Conservation (phyloP, 1,140 invertebrate genomes). For the Wasmannia auropunctata region DNA sequence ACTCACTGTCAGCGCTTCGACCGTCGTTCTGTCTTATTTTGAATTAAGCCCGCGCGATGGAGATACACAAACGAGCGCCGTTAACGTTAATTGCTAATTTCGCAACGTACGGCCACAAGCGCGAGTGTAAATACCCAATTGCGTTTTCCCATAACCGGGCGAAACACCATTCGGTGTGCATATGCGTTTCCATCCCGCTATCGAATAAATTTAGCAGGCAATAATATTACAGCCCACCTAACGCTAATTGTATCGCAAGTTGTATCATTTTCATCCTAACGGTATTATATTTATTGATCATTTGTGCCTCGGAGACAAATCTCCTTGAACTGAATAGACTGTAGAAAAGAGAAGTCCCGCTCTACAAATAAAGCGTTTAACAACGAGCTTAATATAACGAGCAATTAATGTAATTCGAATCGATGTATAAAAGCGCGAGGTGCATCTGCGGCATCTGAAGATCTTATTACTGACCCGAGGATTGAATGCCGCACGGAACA, state of each 20-base stretch:
- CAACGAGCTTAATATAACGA: too few relatives aligned
- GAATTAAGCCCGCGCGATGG: conserved; percentile 38
- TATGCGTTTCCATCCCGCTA: background rate
- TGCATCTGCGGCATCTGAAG: background rate
- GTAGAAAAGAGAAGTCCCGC: background rate
- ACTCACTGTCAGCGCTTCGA: conserved; percentile 53
- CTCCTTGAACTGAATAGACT: background rate
- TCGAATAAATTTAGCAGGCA: conserved; percentile 4
- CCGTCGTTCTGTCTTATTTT: conserved; percentile 49
- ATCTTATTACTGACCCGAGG: background rate
- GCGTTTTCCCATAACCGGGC: conserved; percentile 34
- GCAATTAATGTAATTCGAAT: background rate
- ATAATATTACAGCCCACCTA: background rate
- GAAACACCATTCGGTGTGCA: background rate
- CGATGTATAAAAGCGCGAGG: background rate
- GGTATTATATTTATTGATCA: background rate
- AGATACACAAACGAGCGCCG: conserved; percentile 45
- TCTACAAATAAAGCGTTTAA: background rate
- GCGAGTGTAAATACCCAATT: conserved; percentile 45
- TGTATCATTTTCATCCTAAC: background rate
- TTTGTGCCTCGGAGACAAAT: background rate
- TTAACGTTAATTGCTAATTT: conserved; percentile 60
- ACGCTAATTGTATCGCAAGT: background rate
- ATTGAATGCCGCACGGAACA: background rate
- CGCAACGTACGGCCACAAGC: conserved; percentile 30